Evolutionary conservation across 2,797 vertebrate species (phyloP).

Genomic region (Bovichtus diacanthus): DNA sequence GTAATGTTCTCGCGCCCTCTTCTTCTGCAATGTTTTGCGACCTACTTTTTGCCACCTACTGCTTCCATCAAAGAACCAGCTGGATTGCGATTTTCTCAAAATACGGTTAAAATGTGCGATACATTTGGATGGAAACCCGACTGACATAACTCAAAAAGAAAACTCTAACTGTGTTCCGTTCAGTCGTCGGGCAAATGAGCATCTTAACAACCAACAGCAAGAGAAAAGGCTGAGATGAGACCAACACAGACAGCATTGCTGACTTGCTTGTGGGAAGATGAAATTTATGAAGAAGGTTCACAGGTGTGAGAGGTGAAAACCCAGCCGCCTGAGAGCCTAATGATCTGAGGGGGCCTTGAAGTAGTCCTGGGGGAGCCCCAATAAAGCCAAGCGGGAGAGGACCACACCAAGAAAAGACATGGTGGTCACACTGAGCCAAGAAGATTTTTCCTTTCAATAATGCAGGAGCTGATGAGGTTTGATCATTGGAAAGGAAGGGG

Average conservation of each 20-base stretch:
- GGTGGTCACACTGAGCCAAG: conserved; percentile 35
- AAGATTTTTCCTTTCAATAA: conserved; percentile 57
- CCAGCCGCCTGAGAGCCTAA: conserved; percentile 63
- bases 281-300: conserved; percentile 68
- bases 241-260: conserved; percentile 69
- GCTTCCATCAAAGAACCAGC: too few species aligned
- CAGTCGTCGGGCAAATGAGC: conserved; percentile 41
- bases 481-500: conserved; percentile 31
- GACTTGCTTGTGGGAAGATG: conserved; percentile 60
- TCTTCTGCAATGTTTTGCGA: too few species aligned
- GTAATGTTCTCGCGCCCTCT: too few species aligned
- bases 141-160: too few species aligned
- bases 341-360: conserved; percentile 79
- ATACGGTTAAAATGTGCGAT: too few species aligned
- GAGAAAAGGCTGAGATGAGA: conserved; percentile 34
- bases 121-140: too few species aligned
- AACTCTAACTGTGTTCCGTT: neutral
- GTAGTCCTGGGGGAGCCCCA: conserved; percentile 66
- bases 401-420: conserved; percentile 52
- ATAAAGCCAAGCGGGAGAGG: conserved; percentile 51
- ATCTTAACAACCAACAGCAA: conserved; percentile 23
- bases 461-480: conserved; percentile 58
- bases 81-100: too few species aligned
- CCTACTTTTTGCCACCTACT: too few species aligned
- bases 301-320: conserved; percentile 74